A percentile compares a stretch with the other conserved stretches of the same genome.
These are phyloP conservation scores for Trichonephila inaurata DNA, from an alignment of 1,140 invertebrate species.

Conservation along the genomic window DNA sequence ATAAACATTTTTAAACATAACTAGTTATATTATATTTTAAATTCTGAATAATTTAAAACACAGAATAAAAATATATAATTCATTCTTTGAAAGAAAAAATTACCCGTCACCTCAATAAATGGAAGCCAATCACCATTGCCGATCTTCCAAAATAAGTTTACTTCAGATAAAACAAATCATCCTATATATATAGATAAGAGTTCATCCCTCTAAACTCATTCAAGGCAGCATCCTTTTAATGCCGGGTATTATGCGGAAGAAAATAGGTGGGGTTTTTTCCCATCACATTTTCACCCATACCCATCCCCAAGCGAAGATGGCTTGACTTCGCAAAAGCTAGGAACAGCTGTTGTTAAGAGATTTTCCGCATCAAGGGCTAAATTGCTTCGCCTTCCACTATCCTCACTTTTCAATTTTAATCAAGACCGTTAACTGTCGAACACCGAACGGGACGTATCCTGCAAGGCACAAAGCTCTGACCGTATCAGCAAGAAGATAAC, in stretches of 20 bases:
- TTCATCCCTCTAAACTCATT: constrained; percentile 1
- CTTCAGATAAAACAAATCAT: neutral
- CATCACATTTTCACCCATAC: neutral
- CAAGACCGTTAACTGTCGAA: constrained; percentile 27
- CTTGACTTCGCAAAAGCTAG: constrained; percentile 5
- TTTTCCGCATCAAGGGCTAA: constrained; percentile 41
- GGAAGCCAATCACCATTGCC: neutral
- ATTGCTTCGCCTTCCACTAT: neutral
- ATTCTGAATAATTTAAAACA: no score
- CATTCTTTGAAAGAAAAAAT: no score
- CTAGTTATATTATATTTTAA: no score
- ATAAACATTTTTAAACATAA: no score
- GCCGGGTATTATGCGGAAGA: constrained; percentile 4
- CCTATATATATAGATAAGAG: neutral
- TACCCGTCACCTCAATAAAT: neutral
- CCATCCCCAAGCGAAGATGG: neutral
- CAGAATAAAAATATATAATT: no score
- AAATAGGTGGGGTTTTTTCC: neutral
- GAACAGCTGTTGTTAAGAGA: constrained; percentile 57
- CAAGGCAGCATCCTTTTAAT: constrained; percentile 15
- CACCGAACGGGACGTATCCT: neutral
- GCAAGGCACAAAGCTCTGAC: constrained; percentile 31
- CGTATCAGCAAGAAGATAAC: constrained; percentile 43
- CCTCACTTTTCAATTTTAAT: constrained; percentile 50
- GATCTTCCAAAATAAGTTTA: neutral